These are phyloP conservation scores for Parauchenoglanis punctatus DNA, from an alignment of 2,797 vertebrate species.

Conservation along the genomic window DNA sequence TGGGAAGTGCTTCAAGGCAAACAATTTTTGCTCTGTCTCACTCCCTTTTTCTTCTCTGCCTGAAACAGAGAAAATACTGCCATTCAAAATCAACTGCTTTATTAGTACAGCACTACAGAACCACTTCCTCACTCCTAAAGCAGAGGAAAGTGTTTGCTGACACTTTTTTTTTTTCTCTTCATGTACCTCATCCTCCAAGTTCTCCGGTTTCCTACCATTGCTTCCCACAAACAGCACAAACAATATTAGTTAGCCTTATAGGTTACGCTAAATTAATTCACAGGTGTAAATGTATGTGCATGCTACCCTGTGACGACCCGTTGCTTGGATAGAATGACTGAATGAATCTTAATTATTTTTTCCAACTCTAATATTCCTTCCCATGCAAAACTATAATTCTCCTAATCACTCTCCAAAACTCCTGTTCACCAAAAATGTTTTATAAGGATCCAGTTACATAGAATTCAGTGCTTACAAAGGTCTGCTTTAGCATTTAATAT, in stretches of 20 bases:
- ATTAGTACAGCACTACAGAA: slow-evolving; percentile 4
- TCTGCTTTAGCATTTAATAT: neutral
- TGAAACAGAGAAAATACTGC: neutral
- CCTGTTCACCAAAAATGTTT: neutral
- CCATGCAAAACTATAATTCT: neutral
- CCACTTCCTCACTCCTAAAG: slow-evolving; percentile 6
- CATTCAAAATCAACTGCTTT: slow-evolving; percentile 26
- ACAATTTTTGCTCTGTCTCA: slow-evolving; percentile 17
- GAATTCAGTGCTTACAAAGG: neutral
- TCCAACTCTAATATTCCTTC: too few species aligned
- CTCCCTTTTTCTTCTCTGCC: neutral
- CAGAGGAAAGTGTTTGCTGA: slow-evolving; percentile 1
- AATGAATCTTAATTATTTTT: neutral
- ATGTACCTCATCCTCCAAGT: neutral
- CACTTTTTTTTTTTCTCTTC: neutral
- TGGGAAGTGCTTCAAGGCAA: slow-evolving; percentile 43
- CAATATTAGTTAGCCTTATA: neutral
- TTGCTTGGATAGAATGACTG: neutral
- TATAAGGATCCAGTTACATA: neutral
- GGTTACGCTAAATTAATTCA: neutral
- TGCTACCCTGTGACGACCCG: neutral
- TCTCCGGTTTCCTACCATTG: neutral
- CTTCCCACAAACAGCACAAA: neutral
- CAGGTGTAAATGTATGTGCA: neutral
- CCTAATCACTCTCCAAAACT: too few species aligned